Conservation (phyloP, 2,888 invertebrate genomes). For the Caenorhabditis sp. region DNA sequence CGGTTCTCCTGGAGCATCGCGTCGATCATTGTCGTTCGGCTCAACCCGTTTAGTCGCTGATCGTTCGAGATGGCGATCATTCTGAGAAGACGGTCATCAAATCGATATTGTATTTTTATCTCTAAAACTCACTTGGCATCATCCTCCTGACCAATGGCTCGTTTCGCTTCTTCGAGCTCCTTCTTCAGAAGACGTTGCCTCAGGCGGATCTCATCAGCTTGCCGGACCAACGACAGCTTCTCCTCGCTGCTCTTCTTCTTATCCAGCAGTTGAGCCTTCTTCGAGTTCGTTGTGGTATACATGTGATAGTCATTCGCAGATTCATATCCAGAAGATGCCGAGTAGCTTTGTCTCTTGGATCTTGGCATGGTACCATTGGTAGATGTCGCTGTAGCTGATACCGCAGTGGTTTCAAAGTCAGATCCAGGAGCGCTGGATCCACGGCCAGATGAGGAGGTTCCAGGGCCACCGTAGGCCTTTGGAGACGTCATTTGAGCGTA, state of each 20-base stretch:
- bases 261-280: conserved; percentile 39
- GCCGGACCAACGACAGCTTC: conserved; percentile 53
- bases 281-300: conserved; percentile 50
- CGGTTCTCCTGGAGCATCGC: conserved; percentile 84
- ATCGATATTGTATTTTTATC: not conserved
- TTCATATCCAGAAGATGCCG: conserved; percentile 74
- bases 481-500: conserved; percentile 67
- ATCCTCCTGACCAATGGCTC: conserved; percentile 83
- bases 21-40: conserved; percentile 67
- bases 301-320: conserved; percentile 73
- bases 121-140: conserved; percentile 63
- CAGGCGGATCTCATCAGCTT: conserved; percentile 67
- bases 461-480: conserved; percentile 57
- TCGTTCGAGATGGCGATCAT: conserved; percentile 58
- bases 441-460: conserved; percentile 67
- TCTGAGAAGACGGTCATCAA: conserved; percentile 13
- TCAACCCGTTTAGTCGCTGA: conserved; percentile 61
- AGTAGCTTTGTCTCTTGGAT: conserved; percentile 72
- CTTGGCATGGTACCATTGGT: conserved; percentile 52
- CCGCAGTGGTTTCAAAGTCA: conserved; percentile 51
- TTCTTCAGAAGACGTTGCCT: conserved; percentile 83
- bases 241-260: conserved; percentile 62
- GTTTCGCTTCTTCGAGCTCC: conserved; percentile 85
- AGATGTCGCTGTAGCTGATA: conserved; percentile 32
- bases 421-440: conserved; percentile 65